These are phyloP conservation scores for Xylota segnis DNA, from an alignment of 2,888 invertebrate genomes.

Conservation along the genomic window DNA sequence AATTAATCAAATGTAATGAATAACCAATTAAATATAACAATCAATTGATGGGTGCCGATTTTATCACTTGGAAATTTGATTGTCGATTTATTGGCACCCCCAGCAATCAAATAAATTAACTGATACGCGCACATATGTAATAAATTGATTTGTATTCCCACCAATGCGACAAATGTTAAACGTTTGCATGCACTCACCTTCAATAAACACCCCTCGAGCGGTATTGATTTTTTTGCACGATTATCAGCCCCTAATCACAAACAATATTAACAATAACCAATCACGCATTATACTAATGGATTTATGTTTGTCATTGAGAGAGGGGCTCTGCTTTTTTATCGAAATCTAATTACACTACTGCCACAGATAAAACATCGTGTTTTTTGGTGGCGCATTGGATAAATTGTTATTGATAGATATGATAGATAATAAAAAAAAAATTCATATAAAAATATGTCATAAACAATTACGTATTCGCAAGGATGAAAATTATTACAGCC, in stretches of 20 bases:
- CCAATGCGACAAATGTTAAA: background rate
- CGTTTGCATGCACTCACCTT: background rate
- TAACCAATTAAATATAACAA: background rate
- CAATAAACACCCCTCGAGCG: background rate
- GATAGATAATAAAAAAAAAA: no score
- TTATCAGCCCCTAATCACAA: slow-evolving; percentile 3
- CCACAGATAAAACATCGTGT: slow-evolving; percentile 6
- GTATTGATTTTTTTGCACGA: slow-evolving; percentile 6
- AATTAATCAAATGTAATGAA: background rate
- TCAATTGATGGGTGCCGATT: background rate
- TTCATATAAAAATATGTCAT: slow-evolving; percentile 6
- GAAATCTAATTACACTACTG: slow-evolving; percentile 14
- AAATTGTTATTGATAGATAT: slow-evolving; percentile 9
- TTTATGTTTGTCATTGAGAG: slow-evolving; percentile 8
- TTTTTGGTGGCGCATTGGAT: background rate
- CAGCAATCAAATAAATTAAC: background rate
- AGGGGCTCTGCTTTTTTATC: slow-evolving; percentile 12
- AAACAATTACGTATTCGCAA: background rate
- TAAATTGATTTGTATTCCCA: background rate
- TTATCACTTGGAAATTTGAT: background rate
- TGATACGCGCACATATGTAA: background rate
- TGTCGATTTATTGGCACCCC: background rate
- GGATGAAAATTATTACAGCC: background rate
- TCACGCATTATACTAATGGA: slow-evolving; percentile 22
- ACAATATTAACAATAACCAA: slow-evolving; percentile 17